Evolutionary conservation across 2,888 invertebrate genomes (phyloP).

Genomic region (Eutolmus rufibarbis): DNA sequence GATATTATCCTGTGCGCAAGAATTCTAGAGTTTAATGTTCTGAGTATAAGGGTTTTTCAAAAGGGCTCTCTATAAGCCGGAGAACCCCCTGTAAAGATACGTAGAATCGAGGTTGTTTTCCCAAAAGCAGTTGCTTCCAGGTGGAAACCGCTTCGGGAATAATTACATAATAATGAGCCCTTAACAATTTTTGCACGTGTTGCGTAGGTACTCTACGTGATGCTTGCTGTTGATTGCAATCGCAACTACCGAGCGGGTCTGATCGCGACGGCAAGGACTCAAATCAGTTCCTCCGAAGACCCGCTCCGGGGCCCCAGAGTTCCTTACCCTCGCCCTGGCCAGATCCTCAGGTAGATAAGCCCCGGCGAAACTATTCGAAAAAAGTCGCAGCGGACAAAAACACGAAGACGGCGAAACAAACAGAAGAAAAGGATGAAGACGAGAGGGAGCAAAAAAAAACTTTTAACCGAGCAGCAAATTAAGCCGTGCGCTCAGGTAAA

Average conservation of each 20-base stretch:
- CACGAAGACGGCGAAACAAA: neutral
- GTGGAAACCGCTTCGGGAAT: neutral
- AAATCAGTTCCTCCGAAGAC: neutral
- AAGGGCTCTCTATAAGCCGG: too few species aligned
- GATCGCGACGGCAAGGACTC: neutral
- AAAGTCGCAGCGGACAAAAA: neutral
- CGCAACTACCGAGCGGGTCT: neutral
- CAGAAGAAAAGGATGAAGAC: neutral
- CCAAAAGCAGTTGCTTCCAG: neutral
- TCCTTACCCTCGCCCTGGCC: neutral
- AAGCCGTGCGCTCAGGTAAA: conserved; percentile 3
- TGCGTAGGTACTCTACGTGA: neutral
- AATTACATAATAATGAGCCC: neutral
- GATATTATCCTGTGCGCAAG: too few species aligned
- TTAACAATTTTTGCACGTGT: neutral
- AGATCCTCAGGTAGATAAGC: conserved; percentile 25
- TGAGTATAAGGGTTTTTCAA: too few species aligned
- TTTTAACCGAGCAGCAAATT: conserved; percentile 22
- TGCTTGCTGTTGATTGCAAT: neutral
- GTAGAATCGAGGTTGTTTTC: neutral
- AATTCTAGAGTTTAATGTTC: too few species aligned
- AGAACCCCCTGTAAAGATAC: too few species aligned
- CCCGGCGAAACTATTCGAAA: neutral
- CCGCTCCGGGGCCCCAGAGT: neutral
- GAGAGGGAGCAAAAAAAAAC: neutral